Percentiles rank a stretch among this genome's conserved stretches.
These are phyloP conservation scores for Sebastes schlegelii DNA, from an alignment of 2,113 vertebrate genomes.

Conservation along the genomic window DNA sequence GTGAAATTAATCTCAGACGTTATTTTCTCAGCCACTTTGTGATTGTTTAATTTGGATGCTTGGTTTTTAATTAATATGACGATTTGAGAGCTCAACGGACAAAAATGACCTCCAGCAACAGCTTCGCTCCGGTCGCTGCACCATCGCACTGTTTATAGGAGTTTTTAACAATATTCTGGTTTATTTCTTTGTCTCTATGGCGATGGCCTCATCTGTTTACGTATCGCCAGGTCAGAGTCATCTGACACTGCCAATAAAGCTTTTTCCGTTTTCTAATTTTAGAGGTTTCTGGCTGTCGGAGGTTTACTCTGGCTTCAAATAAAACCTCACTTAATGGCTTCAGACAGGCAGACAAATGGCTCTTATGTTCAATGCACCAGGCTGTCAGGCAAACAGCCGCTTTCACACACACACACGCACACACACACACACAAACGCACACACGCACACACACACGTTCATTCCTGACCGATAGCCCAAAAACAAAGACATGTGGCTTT, in stretches of 20 bases:
- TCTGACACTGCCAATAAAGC: slow-evolving; percentile 74
- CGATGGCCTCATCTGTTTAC: slow-evolving; percentile 71
- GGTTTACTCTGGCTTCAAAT: slow-evolving; percentile 75
- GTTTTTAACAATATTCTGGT: slow-evolving; percentile 68
- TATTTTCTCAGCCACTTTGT: slow-evolving; percentile 47
- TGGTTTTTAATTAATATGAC: slow-evolving; percentile 51
- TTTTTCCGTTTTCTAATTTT: slow-evolving; percentile 77
- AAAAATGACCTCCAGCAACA: slow-evolving; percentile 30
- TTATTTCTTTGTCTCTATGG: slow-evolving; percentile 74
- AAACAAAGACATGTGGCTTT: slow-evolving; percentile 73
- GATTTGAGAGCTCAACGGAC: slow-evolving; percentile 30
- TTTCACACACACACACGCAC: slow-evolving; percentile 7
- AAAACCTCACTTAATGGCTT: slow-evolving; percentile 69
- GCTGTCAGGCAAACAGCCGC: slow-evolving; percentile 43
- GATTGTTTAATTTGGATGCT: slow-evolving; percentile 61
- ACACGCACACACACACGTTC: slow-evolving; percentile 28
- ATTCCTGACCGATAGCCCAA: slow-evolving; percentile 42
- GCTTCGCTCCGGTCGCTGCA: slow-evolving; percentile 24
- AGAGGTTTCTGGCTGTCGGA: slow-evolving; percentile 65
- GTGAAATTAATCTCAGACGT: slow-evolving; percentile 38
- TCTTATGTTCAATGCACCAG: slow-evolving; percentile 47
- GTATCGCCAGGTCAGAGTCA: slow-evolving; percentile 67
- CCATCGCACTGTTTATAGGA: slow-evolving; percentile 47
- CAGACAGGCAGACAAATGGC: slow-evolving; percentile 67
- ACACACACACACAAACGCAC: slow-evolving; percentile 10